Evolutionary conservation across 2,797 vertebrate genomes (phyloP).

Genomic region (Enoplosus armatus): DNA sequence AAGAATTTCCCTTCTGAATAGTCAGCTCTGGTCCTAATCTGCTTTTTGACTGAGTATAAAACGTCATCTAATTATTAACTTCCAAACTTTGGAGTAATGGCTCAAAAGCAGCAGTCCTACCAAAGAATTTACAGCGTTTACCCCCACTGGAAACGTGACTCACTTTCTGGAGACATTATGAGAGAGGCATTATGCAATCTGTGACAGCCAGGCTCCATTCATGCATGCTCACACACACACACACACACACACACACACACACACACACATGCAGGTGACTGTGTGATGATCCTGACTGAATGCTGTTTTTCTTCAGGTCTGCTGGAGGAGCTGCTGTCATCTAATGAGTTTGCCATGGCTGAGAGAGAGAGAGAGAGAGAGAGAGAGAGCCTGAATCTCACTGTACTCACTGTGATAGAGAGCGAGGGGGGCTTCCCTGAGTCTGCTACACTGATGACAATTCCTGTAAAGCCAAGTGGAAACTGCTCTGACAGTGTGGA

Average conservation of each 20-base stretch:
- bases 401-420: conserved; percentile 84
- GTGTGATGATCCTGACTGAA: conserved; percentile 8
- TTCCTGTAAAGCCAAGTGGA: conserved; percentile 87
- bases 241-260: neutral
- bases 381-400: conserved; percentile 74
- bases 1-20: too few species aligned
- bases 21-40: too few species aligned
- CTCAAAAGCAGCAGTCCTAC: conserved; percentile 5
- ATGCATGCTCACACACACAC: conserved; percentile 14
- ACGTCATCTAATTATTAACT: neutral
- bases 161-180: conserved; percentile 34
- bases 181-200: conserved; percentile 57
- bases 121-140: conserved; percentile 3
- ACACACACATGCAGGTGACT: conserved; percentile 25
- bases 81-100: conserved; percentile 12
- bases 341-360: conserved; percentile 64
- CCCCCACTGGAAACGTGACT: conserved; percentile 41
- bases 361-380: conserved; percentile 7
- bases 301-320: conserved; percentile 74
- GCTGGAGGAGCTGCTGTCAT: conserved; percentile 80
- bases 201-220: conserved; percentile 35
- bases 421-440: conserved; percentile 82
- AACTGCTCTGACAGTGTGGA: conserved; percentile 87
- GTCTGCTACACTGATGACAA: conserved; percentile 87
- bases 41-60: too few species aligned